Percentiles rank a stretch among this genome's conserved stretches.
Evolutionary conservation across 2,113 vertebrate genomes (phyloP).

Genomic region (Toxotes jaculatrix): DNA sequence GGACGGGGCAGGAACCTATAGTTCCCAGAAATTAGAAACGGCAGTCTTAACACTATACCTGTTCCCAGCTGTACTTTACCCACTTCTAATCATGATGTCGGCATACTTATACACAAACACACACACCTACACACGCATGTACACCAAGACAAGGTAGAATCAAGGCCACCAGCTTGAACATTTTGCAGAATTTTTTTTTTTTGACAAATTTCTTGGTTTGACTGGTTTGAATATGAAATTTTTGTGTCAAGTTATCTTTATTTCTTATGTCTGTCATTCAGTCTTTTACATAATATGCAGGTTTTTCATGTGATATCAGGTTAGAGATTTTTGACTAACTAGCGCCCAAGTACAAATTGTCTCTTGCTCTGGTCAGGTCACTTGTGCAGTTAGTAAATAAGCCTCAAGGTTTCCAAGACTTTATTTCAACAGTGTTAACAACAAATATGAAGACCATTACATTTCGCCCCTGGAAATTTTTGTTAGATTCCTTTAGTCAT

Average conservation of each 20-base stretch:
- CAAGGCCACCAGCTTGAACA: too few relatives aligned
- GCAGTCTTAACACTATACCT: too few relatives aligned
- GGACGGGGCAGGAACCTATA: neutral
- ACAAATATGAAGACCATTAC: neutral
- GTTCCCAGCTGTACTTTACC: too few relatives aligned
- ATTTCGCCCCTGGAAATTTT: neutral
- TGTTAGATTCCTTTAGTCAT: slow-evolving; percentile 12
- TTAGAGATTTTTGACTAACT: neutral
- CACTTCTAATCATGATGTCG: neutral
- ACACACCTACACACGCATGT: too few relatives aligned
- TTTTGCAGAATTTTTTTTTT: neutral
- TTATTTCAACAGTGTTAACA: neutral
- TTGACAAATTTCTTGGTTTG: neutral
- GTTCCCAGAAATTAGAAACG: neutral
- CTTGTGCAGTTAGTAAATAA: neutral
- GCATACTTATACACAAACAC: too few relatives aligned
- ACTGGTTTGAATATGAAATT: too few relatives aligned
- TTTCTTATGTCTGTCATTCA: neutral
- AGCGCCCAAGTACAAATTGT: neutral
- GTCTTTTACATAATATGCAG: neutral
- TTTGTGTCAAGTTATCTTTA: neutral
- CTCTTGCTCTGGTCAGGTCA: neutral
- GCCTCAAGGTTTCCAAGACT: neutral
- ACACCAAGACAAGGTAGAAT: too few relatives aligned
- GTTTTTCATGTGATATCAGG: neutral